Percentiles rank a stretch among this genome's conserved stretches.
Conservation (phyloP, 1,140 invertebrate species). For the Ganaspis sp. region DNA sequence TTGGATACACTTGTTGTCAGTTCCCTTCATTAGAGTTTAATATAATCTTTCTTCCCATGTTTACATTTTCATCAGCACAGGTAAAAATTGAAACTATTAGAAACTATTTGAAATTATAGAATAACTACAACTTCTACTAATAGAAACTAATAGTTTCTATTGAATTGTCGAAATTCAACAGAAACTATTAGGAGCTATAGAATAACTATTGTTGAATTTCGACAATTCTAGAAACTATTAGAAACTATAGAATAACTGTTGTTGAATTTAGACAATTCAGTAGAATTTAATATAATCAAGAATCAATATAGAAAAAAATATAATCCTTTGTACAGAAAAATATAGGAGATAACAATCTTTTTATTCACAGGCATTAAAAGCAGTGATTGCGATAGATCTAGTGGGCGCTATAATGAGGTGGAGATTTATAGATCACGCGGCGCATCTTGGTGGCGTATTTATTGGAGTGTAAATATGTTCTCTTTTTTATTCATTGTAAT, state of each 20-base stretch:
- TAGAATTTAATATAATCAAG: too few relatives aligned
- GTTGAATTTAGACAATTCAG: too few relatives aligned
- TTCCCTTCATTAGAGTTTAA: slow-evolving; percentile 91
- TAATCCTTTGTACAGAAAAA: too few relatives aligned
- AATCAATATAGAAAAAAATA: too few relatives aligned
- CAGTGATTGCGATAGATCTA: slow-evolving; percentile 88
- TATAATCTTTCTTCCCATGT: slow-evolving; percentile 92
- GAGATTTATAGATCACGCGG: slow-evolving; percentile 97
- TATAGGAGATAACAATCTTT: too few relatives aligned
- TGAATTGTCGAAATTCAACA: slow-evolving; percentile 42
- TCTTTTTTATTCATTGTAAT: too few relatives aligned
- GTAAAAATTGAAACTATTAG: slow-evolving; percentile 76
- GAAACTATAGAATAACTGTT: too few relatives aligned
- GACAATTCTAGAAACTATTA: too few relatives aligned
- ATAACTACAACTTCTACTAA: too few relatives aligned
- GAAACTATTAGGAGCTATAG: too few relatives aligned
- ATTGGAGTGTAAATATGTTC: slow-evolving; percentile 90
- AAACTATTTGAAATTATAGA: too few relatives aligned
- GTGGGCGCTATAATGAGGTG: slow-evolving; percentile 90
- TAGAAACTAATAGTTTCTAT: slow-evolving; percentile 38
- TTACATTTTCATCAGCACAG: slow-evolving; percentile 89
- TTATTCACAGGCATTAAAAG: slow-evolving; percentile 87
- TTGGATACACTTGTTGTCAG: slow-evolving; percentile 91
- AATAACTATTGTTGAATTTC: too few relatives aligned
- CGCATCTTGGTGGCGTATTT: slow-evolving; percentile 94